A percentile compares a stretch with the other conserved stretches of the same genome.
These are phyloP conservation scores for Kryptopterus vitreolus DNA, from an alignment of 2,797 vertebrate species.

Conservation along the genomic window DNA sequence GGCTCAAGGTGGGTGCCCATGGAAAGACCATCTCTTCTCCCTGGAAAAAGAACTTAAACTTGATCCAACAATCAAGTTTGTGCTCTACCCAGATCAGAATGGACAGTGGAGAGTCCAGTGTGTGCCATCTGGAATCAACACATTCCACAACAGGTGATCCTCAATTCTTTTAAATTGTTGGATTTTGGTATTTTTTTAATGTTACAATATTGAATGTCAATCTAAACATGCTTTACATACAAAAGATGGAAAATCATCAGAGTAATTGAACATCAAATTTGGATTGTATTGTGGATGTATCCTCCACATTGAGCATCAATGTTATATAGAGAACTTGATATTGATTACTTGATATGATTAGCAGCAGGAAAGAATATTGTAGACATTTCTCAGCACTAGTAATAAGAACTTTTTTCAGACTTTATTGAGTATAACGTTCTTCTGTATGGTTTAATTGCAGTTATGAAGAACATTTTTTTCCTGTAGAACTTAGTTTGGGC, in stretches of 20 bases:
- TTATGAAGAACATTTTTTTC: too few species aligned
- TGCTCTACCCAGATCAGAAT: conserved; percentile 82
- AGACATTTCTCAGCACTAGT: too few species aligned
- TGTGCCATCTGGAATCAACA: conserved; percentile 81
- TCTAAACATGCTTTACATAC: not conserved
- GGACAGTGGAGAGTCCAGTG: conserved; percentile 92
- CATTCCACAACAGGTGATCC: conserved; percentile 87
- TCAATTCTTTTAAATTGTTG: not conserved
- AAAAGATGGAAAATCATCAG: not conserved
- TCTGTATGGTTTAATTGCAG: too few species aligned
- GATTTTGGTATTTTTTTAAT: not conserved
- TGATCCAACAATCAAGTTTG: conserved; percentile 75
- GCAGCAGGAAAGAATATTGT: too few species aligned
- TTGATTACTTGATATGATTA: not conserved
- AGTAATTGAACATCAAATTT: not conserved
- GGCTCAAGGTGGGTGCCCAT: conserved; percentile 84
- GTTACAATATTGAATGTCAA: not conserved
- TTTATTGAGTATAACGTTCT: too few species aligned
- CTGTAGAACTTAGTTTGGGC: too few species aligned
- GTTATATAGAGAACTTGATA: too few species aligned
- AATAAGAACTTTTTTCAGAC: too few species aligned
- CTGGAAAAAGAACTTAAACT: conserved; percentile 81
- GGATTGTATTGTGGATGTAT: not conserved
- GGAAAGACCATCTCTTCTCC: conserved; percentile 90
- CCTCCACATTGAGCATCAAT: not conserved